These are phyloP conservation scores for Nipponia nippon DNA, from an alignment of 2,113 vertebrate genomes.

Conservation along the genomic window DNA sequence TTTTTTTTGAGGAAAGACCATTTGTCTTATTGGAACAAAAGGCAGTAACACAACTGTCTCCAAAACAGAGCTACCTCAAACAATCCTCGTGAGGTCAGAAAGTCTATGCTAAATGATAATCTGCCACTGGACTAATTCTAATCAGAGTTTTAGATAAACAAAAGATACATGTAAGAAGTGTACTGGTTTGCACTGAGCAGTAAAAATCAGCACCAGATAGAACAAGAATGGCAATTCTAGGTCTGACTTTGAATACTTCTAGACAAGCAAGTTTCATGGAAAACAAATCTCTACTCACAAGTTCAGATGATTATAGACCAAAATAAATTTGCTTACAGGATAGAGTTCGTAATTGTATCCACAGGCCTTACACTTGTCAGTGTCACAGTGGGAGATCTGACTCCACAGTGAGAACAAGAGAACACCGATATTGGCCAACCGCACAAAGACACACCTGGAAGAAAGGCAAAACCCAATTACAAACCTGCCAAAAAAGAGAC, in stretches of 20 bases:
- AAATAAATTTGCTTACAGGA: slow-evolving; percentile 78
- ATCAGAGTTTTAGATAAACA: background rate
- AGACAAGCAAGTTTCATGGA: background rate
- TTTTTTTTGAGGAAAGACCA: background rate
- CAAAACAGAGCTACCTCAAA: background rate
- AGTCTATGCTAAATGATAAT: background rate
- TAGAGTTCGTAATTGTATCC: slow-evolving; percentile 90
- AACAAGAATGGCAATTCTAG: background rate
- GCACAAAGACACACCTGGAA: slow-evolving; percentile 90
- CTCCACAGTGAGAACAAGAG: slow-evolving; percentile 89
- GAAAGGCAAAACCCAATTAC: background rate
- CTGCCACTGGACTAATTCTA: background rate
- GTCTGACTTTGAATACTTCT: background rate
- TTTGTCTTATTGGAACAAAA: background rate
- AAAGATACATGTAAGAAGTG: background rate
- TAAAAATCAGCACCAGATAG: background rate
- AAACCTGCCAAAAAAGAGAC: background rate
- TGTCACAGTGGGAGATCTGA: slow-evolving; percentile 81
- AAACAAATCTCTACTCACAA: background rate
- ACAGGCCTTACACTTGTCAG: slow-evolving; percentile 72
- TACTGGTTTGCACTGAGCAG: background rate
- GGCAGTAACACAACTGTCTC: background rate
- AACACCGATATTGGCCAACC: slow-evolving; percentile 89
- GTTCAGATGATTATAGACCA: background rate
- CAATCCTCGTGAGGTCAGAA: background rate